A percentile compares a stretch with the other conserved stretches of the same genome.
Evolutionary conservation across 2,888 invertebrate species (phyloP).

Genomic region (Tethea ocularis): DNA sequence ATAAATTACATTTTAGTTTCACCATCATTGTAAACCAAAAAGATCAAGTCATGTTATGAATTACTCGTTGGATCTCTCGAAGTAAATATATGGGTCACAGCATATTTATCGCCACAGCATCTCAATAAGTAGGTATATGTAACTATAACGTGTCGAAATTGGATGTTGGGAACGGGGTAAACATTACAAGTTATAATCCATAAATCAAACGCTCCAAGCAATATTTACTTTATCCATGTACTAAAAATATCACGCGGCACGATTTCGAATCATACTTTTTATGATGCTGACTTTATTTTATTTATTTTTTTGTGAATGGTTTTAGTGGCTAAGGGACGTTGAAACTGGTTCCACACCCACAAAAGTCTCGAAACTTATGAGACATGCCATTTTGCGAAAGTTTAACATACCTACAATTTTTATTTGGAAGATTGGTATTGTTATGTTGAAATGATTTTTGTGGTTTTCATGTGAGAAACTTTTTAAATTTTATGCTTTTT

Average conservation of each 20-base stretch:
- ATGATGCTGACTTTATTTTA: conserved; percentile 27
- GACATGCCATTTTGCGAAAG: conserved; percentile 47
- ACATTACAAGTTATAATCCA: conserved; percentile 62
- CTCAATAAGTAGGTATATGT: too few relatives aligned
- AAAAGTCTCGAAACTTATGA: conserved; percentile 39
- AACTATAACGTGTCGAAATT: conserved; percentile 40
- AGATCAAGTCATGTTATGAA: background rate
- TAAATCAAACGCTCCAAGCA: conserved; percentile 64
- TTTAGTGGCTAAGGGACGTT: conserved; percentile 35
- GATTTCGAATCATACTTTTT: conserved; percentile 36
- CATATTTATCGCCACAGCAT: background rate
- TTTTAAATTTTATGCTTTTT: too few relatives aligned
- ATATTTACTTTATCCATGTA: conserved; percentile 64
- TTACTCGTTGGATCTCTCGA: background rate
- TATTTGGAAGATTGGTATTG: background rate
- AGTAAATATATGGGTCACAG: conserved; percentile 8
- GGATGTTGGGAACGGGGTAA: conserved; percentile 41
- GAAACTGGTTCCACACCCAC: conserved; percentile 67
- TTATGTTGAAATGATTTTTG: background rate
- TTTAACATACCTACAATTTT: conserved; percentile 24
- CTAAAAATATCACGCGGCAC: conserved; percentile 56
- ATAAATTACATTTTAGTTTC: too few relatives aligned
- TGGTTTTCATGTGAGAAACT: too few relatives aligned
- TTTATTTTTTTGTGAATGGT: conserved; percentile 36
- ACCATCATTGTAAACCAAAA: background rate